Percentiles rank a stretch among this genome's conserved stretches.
Evolutionary conservation across 2,888 invertebrate species (phyloP).

Genomic region (Dynastes hyllus): DNA sequence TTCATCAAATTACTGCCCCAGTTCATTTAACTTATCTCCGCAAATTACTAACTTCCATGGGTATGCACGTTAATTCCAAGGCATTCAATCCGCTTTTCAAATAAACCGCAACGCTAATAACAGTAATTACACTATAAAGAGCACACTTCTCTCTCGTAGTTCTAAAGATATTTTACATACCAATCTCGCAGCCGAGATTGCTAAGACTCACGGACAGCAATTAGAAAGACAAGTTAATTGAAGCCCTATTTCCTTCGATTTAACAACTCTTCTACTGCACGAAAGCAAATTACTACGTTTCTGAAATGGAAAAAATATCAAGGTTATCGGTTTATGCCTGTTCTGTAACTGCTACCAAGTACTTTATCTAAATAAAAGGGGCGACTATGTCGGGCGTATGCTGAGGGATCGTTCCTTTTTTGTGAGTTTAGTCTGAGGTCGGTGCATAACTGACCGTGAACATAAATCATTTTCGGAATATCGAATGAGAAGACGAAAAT

Average conservation of each 20-base stretch:
- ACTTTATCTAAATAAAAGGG: slow-evolving; percentile 28
- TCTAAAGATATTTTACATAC: background rate
- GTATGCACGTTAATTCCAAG: background rate
- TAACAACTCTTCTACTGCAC: slow-evolving; percentile 21
- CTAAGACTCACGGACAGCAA: slow-evolving; percentile 6
- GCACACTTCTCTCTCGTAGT: background rate
- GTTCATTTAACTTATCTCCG: background rate
- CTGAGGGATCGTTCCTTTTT: slow-evolving; percentile 17
- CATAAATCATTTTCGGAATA: slow-evolving; percentile 41
- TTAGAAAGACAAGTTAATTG: slow-evolving; percentile 39
- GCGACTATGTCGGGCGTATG: slow-evolving; percentile 11
- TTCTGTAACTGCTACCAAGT: background rate
- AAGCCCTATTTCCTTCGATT: slow-evolving; percentile 28
- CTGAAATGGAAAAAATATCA: slow-evolving; percentile 6
- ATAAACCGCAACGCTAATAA: slow-evolving; percentile 24
- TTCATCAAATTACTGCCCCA: background rate
- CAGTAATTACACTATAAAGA: slow-evolving; percentile 8
- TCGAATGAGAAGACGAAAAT: slow-evolving; percentile 14
- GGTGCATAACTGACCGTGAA: slow-evolving; percentile 35
- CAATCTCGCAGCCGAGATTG: background rate
- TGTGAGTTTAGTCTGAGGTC: slow-evolving; percentile 35
- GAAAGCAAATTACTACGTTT: background rate
- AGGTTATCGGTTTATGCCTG: slow-evolving; percentile 15
- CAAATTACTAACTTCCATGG: background rate
- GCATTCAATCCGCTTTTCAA: background rate